A percentile compares a stretch with the other conserved stretches of the same genome.
Conservation (phyloP, 2,113 vertebrate species). For the Lagenorhynchus albirostris region DNA sequence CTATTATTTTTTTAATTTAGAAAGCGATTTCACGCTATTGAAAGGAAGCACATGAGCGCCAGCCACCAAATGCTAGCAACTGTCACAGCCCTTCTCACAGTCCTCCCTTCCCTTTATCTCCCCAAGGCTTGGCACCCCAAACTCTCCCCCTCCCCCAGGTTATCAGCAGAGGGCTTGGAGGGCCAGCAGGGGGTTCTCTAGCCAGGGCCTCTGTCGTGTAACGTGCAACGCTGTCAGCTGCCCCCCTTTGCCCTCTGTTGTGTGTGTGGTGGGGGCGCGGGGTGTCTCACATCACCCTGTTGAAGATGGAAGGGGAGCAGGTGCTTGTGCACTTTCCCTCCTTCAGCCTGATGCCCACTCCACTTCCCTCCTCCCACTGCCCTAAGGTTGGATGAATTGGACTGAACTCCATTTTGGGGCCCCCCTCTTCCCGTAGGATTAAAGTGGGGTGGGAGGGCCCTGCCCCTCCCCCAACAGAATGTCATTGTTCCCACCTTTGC, state of each 20-base stretch:
- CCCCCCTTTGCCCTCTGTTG: not conserved
- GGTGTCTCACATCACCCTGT: not conserved
- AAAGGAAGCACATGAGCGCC: not conserved
- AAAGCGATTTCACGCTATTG: not conserved
- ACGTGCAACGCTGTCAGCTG: fast-evolving
- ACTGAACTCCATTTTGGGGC: too few species aligned
- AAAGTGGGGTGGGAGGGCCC: not conserved
- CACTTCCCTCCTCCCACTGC: too few species aligned
- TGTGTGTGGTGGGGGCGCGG: not conserved
- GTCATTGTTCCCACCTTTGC: too few species aligned
- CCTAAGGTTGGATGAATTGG: not conserved
- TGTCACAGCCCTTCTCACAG: not conserved
- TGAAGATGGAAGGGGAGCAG: not conserved
- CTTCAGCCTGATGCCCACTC: not conserved
- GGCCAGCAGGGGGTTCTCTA: not conserved
- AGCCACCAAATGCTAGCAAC: not conserved
- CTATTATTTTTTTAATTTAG: not conserved
- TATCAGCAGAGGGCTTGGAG: not conserved
- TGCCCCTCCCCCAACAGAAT: not conserved
- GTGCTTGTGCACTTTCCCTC: not conserved
- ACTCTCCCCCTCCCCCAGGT: not conserved
- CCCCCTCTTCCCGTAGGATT: not conserved
- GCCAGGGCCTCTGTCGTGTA: not conserved
- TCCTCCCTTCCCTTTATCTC: not conserved
- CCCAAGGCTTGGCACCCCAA: not conserved